These are phyloP conservation scores for Spodoptera littoralis DNA, from an alignment of 2,888 invertebrate genomes.

Conservation along the genomic window DNA sequence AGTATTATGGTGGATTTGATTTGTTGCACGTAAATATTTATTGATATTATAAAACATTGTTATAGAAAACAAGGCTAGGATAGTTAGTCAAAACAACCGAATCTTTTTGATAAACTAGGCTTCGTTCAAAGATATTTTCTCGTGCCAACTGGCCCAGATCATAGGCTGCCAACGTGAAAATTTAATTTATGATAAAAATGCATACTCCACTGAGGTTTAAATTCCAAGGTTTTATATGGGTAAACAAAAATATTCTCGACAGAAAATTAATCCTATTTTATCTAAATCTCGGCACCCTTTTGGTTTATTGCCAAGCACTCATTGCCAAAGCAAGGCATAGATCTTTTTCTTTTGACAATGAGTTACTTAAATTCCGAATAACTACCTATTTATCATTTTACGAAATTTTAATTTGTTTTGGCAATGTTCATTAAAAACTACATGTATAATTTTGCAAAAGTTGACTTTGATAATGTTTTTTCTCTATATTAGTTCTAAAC, in stretches of 20 bases:
- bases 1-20: slow-evolving; percentile 62
- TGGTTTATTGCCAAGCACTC: slow-evolving; percentile 11
- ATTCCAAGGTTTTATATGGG: slow-evolving; percentile 24
- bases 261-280: slow-evolving; percentile 9
- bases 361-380: too few species aligned
- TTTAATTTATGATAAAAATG: slow-evolving; percentile 19
- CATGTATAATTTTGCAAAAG: too few species aligned
- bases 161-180: slow-evolving; percentile 44
- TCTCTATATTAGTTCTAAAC: too few species aligned
- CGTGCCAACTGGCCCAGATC: slow-evolving; percentile 48
- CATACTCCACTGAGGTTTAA: slow-evolving; percentile 18
- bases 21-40: slow-evolving; percentile 52
- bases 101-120: slow-evolving; percentile 7
- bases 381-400: too few species aligned
- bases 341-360: too few species aligned
- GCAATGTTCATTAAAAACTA: too few species aligned
- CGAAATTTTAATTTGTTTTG: too few species aligned
- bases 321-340: background rate
- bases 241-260: slow-evolving; percentile 12
- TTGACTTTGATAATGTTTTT: too few species aligned
- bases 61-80: slow-evolving; percentile 10
- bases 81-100: background rate
- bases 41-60: slow-evolving; percentile 24
- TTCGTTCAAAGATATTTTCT: slow-evolving; percentile 12
- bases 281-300: slow-evolving; percentile 1